phyloP scores from a whole-genome alignment of 2,888 invertebrate species.

The Notodonta dromedarius region DNA sequence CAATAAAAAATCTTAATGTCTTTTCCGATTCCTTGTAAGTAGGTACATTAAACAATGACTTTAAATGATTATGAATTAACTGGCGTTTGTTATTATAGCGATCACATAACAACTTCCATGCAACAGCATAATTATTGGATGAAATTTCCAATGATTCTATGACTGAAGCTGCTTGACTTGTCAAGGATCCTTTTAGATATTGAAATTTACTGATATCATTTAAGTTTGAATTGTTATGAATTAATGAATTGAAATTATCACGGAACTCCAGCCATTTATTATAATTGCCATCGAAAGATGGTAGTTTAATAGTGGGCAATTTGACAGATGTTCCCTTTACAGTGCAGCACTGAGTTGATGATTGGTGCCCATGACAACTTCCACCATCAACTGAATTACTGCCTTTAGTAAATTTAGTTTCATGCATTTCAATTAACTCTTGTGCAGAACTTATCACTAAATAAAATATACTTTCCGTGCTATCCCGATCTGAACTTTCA shows the following conservation, averaged over 20 bases:
- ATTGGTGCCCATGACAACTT: not conserved
- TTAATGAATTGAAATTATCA: conserved; percentile 4
- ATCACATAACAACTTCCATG: conserved; percentile 12
- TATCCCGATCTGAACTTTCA: not conserved
- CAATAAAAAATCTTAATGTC: not conserved
- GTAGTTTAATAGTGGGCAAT: conserved; percentile 6
- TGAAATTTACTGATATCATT: conserved; percentile 12
- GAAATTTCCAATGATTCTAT: conserved; percentile 12
- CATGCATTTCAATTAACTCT: conserved; percentile 1
- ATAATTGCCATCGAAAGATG: conserved; percentile 2
- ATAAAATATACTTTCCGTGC: conserved; percentile 4
- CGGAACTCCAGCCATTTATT: conserved; percentile 8
- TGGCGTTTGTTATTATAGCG: conserved; percentile 12
- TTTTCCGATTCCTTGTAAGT: conserved; percentile 5
- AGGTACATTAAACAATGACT: conserved; percentile 8
- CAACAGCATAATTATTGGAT: conserved; percentile 8
- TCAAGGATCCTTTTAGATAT: conserved; percentile 9
- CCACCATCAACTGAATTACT: not conserved
- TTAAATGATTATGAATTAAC: conserved; percentile 12
- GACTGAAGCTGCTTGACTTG: not conserved
- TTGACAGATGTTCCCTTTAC: not conserved
- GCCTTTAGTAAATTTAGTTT: not conserved
- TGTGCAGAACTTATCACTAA: conserved; percentile 8
- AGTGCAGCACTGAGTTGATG: not conserved
- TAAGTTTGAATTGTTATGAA: conserved; percentile 9